Base-by-base conservation (phyloP, 2,113 vertebrate species). In the Fulmarus glacialis region DNA sequence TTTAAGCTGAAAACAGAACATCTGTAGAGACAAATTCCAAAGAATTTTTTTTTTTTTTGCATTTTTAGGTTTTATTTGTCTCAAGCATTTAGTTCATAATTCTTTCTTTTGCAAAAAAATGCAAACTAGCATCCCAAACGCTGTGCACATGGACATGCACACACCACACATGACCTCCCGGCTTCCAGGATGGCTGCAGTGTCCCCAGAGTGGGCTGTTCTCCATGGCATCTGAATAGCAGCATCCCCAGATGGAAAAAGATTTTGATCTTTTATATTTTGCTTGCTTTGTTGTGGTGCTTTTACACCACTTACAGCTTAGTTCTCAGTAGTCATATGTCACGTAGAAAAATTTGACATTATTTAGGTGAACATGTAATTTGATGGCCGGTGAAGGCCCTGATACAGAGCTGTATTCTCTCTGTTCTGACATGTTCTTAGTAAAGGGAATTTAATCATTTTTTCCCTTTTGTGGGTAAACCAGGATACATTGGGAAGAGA, bases 131-230 rank as follows among this genome's bases (percentile, higher is more conserved):
- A 38, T 45, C 36, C 21, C 11, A 36, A 79, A 12, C 4, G 8
- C 53, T 60, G 53, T 6, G 13, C 18, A 10, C 5, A 4, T 6
- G 15, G 15, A 9, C 18, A 3, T 6, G 15, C 15, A 9, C 18
- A 38, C 4, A 36, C 22, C 21, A 11, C 14, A 19, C 43, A 5
- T 3, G 24, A 47, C 26, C n/a, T 13, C 18, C 6, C 0, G 0
- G 23, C 40, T 42, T 72, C 26, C 30, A 56, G 43, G 24, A 7
- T 22, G 72, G 30, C n/a, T 48, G 48, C 18, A 8, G 26, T 23
- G 42, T 27, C 36, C 64, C 59, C 32, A 18, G 30, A 8, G 15
- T 36, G 27, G 58, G 64, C 21, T 58, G 32, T 64, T 52, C 43
- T 66, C 32, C 15, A 4, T 42, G 45, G 36, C 27, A 15, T 45